phyloP scores from a whole-genome alignment of 2,888 invertebrate species.

The Apamea monoglypha region DNA sequence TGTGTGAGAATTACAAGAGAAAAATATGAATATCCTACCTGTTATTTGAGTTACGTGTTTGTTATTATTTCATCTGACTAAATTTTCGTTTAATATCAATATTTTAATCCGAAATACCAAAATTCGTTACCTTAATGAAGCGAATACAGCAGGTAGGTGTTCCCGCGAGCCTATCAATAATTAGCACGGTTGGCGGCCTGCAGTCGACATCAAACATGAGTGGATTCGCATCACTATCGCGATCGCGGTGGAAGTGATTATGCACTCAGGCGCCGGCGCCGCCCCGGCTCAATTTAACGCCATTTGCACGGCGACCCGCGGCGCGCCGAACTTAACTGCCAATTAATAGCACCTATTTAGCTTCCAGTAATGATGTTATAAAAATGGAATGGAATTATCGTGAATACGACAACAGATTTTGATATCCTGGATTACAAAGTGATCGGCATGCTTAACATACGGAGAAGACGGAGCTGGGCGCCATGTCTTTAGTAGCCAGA shows the following conservation, averaged over 20 bases:
- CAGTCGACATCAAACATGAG: slow-evolving; percentile 25
- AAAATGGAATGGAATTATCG: slow-evolving; percentile 31
- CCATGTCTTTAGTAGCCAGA: background rate
- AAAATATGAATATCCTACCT: too few species aligned
- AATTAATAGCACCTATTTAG: slow-evolving; percentile 75
- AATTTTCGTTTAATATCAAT: background rate
- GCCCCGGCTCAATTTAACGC: slow-evolving; percentile 77
- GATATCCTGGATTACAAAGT: background rate
- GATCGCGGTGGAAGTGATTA: slow-evolving; percentile 71
- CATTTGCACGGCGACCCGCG: slow-evolving; percentile 70
- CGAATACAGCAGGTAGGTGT: background rate
- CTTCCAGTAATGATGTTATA: slow-evolving; percentile 36
- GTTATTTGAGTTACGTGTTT: background rate
- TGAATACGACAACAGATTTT: background rate
- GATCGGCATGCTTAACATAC: background rate
- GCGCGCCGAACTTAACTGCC: slow-evolving; percentile 72
- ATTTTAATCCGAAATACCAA: background rate
- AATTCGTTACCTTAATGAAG: background rate
- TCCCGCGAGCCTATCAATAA: slow-evolving; percentile 11
- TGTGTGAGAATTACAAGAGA: too few species aligned
- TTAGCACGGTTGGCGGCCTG: slow-evolving; percentile 9
- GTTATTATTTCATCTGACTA: too few species aligned
- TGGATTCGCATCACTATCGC: slow-evolving; percentile 41
- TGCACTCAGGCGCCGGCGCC: slow-evolving; percentile 70
- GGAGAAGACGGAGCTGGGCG: background rate